Conservation (phyloP, 2,797 vertebrate genomes). For the Sebastes taczanowskii region DNA sequence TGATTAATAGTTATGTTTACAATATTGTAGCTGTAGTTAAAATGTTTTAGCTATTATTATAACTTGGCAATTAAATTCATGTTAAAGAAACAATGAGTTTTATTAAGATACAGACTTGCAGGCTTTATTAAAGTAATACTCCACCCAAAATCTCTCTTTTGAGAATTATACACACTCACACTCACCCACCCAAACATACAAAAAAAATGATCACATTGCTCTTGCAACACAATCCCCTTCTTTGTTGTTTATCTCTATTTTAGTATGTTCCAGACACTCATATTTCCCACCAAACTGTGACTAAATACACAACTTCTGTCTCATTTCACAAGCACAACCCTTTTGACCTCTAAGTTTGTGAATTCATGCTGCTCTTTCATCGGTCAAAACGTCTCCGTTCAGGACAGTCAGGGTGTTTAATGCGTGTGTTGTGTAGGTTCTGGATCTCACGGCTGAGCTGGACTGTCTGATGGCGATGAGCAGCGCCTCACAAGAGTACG, state of each 20-base stretch:
- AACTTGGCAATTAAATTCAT: not conserved
- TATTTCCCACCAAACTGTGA: not conserved
- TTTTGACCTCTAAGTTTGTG: not conserved
- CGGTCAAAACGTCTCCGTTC: not conserved
- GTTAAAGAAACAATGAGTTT: not conserved
- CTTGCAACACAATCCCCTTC: not conserved
- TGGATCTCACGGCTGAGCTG: conserved; percentile 90
- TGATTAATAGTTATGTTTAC: not conserved
- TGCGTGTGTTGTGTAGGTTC: conserved; percentile 72
- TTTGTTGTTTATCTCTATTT: not conserved
- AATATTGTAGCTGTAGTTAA: not conserved
- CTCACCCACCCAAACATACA: not conserved
- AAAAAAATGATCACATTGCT: not conserved
- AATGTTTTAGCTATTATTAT: not conserved
- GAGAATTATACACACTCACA: not conserved
- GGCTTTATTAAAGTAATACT: not conserved
- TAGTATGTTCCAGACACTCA: not conserved
- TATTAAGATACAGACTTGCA: not conserved
- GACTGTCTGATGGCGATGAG: conserved; percentile 94
- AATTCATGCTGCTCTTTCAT: not conserved
- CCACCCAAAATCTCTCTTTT: not conserved
- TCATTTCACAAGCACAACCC: not conserved
- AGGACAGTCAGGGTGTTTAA: not conserved
- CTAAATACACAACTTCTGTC: not conserved
- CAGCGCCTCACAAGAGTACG: conserved; percentile 89